Percentiles rank a stretch among this genome's conserved stretches.
Conservation (phyloP, 2,888 invertebrate genomes). For the Phania funesta region DNA sequence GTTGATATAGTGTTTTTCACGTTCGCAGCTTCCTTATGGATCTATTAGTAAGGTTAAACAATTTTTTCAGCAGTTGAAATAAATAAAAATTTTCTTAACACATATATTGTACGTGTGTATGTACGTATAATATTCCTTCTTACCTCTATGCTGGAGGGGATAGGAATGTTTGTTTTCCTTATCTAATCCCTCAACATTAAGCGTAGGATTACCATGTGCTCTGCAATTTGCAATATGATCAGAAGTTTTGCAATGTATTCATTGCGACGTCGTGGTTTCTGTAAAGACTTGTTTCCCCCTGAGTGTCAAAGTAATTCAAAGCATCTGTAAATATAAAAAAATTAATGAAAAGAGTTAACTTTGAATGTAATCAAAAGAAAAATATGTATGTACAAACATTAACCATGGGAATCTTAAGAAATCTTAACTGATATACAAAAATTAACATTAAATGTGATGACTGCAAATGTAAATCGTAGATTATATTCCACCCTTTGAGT, state of each 20-base stretch:
- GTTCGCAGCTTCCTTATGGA: too few relatives aligned
- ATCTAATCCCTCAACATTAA: constrained; percentile 82
- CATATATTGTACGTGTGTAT: too few relatives aligned
- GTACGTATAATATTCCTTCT: constrained; percentile 40
- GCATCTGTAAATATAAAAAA: constrained; percentile 71
- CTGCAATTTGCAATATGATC: constrained; percentile 82
- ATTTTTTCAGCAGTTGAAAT: too few relatives aligned
- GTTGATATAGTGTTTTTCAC: neutral
- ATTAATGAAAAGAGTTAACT: too few relatives aligned
- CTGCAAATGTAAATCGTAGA: constrained; percentile 68
- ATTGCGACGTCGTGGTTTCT: constrained; percentile 82
- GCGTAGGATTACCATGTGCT: constrained; percentile 82
- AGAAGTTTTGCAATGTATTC: constrained; percentile 83
- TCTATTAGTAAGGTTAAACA: too few relatives aligned
- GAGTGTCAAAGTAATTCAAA: constrained; percentile 82
- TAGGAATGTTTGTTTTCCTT: constrained; percentile 82
- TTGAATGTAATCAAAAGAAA: neutral
- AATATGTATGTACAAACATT: constrained; percentile 6
- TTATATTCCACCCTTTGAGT: constrained; percentile 49
- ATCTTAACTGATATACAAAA: constrained; percentile 33
- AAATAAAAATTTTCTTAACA: too few relatives aligned
- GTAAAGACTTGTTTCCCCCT: constrained; percentile 82
- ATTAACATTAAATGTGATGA: constrained; percentile 69
- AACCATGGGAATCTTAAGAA: constrained; percentile 24
- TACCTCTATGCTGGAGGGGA: constrained; percentile 81